Evolutionary conservation across 2,888 invertebrate species (phyloP).

Genomic region (Pristionchus arcanus): DNA sequence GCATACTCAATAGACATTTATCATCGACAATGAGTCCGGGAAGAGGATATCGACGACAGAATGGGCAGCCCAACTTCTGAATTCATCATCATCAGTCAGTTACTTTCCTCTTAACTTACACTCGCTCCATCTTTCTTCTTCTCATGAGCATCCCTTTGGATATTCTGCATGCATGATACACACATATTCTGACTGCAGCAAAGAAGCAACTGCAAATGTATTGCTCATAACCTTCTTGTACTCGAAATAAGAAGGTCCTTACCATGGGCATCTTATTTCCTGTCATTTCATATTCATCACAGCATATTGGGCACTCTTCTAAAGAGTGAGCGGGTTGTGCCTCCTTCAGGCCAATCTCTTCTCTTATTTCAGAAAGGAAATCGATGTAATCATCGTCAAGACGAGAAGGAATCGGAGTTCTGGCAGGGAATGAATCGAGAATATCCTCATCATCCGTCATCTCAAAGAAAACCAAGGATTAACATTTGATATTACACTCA

Average conservation of each 20-base stretch:
- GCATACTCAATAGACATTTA: background rate
- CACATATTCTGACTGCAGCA: background rate
- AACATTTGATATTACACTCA: too few relatives aligned
- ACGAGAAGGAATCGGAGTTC: too few relatives aligned
- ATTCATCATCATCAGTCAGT: background rate
- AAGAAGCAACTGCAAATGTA: background rate
- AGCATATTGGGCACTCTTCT: background rate
- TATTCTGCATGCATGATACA: background rate
- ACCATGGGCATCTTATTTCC: background rate
- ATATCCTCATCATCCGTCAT: too few relatives aligned
- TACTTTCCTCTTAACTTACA: too few relatives aligned
- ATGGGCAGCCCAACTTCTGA: background rate
- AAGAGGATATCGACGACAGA: background rate
- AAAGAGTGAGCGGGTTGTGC: background rate
- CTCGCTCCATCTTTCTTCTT: too few relatives aligned
- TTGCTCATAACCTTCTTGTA: background rate
- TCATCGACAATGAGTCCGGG: background rate
- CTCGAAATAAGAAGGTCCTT: background rate
- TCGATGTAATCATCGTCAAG: background rate
- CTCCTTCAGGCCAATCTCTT: background rate
- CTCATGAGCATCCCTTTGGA: too few relatives aligned
- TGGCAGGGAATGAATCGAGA: too few relatives aligned
- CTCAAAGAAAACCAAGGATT: too few relatives aligned
- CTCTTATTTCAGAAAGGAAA: background rate
- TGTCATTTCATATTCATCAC: background rate